Base-by-base conservation (phyloP, 2,888 invertebrate genomes). In the Epinotia bilunana region DNA sequence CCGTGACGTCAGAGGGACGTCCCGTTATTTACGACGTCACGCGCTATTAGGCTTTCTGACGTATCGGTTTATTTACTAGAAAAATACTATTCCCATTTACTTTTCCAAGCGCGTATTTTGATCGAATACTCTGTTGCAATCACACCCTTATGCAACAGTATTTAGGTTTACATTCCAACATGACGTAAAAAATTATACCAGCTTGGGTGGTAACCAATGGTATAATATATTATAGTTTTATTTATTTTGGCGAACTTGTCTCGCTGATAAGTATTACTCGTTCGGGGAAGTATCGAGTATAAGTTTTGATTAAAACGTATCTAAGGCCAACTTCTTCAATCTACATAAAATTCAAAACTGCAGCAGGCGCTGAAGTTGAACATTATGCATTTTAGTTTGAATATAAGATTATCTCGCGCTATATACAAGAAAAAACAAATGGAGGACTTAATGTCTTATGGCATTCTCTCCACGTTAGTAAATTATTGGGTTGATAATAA, bases 41-140 rank as follows among this genome's bases (percentile, higher is more conserved):
- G 70, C 64, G 74, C 74, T 74, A 74, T 74, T 74, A 74, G 64
- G 53, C 74, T 74, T 74, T 71, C 70, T 74, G 74, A 74, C 74
- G 64, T 74, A 74, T 74, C 53, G 70, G 70, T 65, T 74, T 74
- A 74, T 74, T 74, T 74, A 65, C 70, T 74, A 71, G 39, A 70
- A 74, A 74, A 71, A 74, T 74, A 71, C 74, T 11, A 53, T 60
- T 55, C 61, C n/a, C 28, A 12, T 43, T 69, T 69, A 60, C 23
- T 69, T 69, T 58, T 23, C 46, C 60, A n/a, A 28, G n/a, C 9
- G 3, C 23, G 16, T 60, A 69, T 46, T 58, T 60, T 9, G 18
- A 33, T 53, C 9, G 6, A 28, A 7, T 9, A 18, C 33, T 33
- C 11, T 33, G n/a, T n/a, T 46, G 16, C 6, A 43, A 20, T 43